Evolutionary conservation across 1,140 invertebrate species (phyloP), one percentile per base, ranked within the genome.

Genomic region (Andrena cerasifolii): DNA sequence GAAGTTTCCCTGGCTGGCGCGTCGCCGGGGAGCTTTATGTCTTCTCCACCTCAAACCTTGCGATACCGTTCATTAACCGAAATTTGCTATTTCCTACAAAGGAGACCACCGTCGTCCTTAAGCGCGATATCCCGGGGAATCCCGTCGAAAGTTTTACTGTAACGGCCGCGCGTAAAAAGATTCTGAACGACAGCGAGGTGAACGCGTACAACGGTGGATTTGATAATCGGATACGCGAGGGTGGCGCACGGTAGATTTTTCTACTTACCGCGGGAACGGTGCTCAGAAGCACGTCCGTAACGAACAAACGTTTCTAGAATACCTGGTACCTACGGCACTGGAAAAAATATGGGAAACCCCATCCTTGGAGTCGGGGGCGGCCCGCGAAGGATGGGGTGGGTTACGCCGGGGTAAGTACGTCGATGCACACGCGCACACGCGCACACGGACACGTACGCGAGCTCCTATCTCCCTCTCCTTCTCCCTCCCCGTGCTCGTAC

Each of bases 251-350:
- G 66, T 74, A 78, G 82, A 72, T 85, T 86, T 82, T 85, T 82
- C 85, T 78, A 77, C 80, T 85, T 79, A 79, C 77, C 75, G 33
- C 72, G 78, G 10, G 80, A 85, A 85, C 80, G 76, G 54, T 68
- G 80, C 78, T 80, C 80, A 75, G 84, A 84, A 84, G 82, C 85
- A 81, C 76, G 82, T 86, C 84, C 83, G 78, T 86, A 83, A 87
- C 86, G 83, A 91, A 91, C 89, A 92, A 91, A 91, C 88, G 89
- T 90, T 92, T 90, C 87, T 88, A 87, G 87, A 89, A 90, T 91
- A 90, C 87, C 88, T 89, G 89, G 86, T 87, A 90, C 80, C 90
- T 88, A 90, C 84, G 83, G 86, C 85, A 81, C 70, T 91, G 90
- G 90, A 91, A 92, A 91, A 90, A 90, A 92, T 89, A 89, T 89